phyloP scores from a whole-genome alignment of 2,113 vertebrate species.

The Falcunculus frontatus region DNA sequence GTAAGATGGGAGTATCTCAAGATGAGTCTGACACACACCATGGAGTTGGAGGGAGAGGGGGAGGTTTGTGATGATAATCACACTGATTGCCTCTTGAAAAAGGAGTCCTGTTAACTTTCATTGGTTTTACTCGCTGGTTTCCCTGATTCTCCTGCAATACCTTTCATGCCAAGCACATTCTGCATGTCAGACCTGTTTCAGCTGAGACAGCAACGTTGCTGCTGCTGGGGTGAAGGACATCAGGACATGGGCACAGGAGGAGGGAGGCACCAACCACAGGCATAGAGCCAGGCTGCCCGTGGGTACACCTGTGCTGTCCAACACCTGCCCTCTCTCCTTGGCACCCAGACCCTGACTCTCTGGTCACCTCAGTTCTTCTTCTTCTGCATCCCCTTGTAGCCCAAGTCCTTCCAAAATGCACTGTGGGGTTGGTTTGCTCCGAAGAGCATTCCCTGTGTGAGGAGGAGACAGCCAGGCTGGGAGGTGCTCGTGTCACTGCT shows the following conservation, averaged over 20 bases:
- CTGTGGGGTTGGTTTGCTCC: background rate
- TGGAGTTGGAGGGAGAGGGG: background rate
- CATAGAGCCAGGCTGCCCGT: background rate
- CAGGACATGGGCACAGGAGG: background rate
- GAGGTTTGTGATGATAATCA: background rate
- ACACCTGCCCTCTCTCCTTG: background rate
- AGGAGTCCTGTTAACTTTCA: background rate
- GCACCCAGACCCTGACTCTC: accelerated
- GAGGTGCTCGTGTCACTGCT: background rate
- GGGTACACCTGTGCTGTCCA: accelerated
- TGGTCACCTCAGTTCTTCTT: background rate
- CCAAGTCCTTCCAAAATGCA: background rate
- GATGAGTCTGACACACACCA: background rate
- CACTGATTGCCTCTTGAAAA: background rate
- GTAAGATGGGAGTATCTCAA: background rate
- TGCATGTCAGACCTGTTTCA: background rate
- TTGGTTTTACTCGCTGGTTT: background rate
- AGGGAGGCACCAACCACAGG: background rate
- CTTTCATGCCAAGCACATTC: background rate
- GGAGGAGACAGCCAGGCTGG: background rate
- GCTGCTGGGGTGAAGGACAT: background rate
- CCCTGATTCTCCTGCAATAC: background rate
- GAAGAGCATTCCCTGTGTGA: background rate
- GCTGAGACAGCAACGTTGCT: background rate
- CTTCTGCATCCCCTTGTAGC: background rate